phyloP scores from a whole-genome alignment of 2,113 vertebrate genomes.

The Todiramphus saurophagus region DNA sequence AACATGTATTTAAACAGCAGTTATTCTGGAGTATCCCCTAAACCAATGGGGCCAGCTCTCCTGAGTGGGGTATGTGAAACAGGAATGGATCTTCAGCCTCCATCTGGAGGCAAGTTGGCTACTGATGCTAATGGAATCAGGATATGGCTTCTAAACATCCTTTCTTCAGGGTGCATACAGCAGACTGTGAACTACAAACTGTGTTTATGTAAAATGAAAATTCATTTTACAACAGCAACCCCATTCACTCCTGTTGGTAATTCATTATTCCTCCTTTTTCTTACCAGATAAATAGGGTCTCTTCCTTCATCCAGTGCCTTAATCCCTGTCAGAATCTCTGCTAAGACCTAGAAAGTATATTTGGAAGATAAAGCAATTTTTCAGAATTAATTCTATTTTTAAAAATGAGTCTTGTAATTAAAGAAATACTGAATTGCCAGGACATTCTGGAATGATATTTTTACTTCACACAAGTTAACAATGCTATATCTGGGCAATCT shows the following conservation, averaged over 20 bases:
- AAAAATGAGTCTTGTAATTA: neutral
- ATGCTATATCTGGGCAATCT: neutral
- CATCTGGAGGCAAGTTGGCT: neutral
- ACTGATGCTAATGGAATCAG: neutral
- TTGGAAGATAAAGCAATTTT: neutral
- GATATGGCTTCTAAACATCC: neutral
- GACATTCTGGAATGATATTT: neutral
- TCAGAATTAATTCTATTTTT: neutral
- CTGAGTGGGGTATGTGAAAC: neutral
- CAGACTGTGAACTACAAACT: neutral
- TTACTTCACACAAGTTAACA: neutral
- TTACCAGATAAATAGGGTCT: conserved; percentile 75
- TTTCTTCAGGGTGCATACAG: neutral
- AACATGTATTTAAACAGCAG: neutral
- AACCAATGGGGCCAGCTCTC: neutral
- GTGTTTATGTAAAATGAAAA: neutral
- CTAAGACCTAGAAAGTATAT: conserved; percentile 70
- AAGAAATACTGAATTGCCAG: neutral
- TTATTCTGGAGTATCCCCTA: neutral
- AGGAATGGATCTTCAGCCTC: neutral
- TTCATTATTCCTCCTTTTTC: neutral
- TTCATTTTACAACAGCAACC: neutral
- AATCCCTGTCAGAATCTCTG: conserved; percentile 76
- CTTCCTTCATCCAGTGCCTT: conserved; percentile 73
- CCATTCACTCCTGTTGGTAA: neutral